Evolutionary conservation across 2,888 invertebrate genomes (phyloP).

Genomic region (Hirtodrosophila duncani): DNA sequence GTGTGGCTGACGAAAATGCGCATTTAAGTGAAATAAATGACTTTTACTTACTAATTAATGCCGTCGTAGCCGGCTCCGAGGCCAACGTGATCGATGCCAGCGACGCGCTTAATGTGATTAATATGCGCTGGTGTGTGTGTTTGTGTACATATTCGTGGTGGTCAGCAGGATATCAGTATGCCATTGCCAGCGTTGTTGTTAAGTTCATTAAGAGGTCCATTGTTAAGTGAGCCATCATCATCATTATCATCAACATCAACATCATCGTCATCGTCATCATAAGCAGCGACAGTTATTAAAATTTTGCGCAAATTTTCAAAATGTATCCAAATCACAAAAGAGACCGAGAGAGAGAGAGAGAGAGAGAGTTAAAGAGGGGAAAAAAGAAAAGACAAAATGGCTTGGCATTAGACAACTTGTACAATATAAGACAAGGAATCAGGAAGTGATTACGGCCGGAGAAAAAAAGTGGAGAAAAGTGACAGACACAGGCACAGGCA

Average conservation of each 20-base stretch:
- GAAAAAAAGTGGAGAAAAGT: conserved; percentile 3
- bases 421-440: conserved; percentile 33
- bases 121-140: conserved; percentile 85
- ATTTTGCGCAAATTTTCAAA: conserved; percentile 62
- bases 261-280: conserved; percentile 27
- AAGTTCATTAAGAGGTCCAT: conserved; percentile 39
- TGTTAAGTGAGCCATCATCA: conserved; percentile 15
- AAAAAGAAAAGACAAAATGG: conserved; percentile 22
- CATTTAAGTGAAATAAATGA: conserved; percentile 74
- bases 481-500: conserved; percentile 23
- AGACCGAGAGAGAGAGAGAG: conserved; percentile 30
- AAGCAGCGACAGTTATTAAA: conserved; percentile 67
- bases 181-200: conserved; percentile 38
- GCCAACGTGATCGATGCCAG: conserved; percentile 92
- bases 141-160: conserved; percentile 12
- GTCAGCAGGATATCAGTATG: conserved; percentile 48
- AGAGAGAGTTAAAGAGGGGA: conserved; percentile 7
- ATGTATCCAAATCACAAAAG: conserved; percentile 40
- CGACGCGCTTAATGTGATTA: conserved; percentile 91
- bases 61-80: conserved; percentile 94
- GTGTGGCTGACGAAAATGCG: conserved; percentile 52
- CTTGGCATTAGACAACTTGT: conserved; percentile 35
- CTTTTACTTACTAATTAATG: conserved; percentile 90
- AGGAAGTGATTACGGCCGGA: conserved; percentile 64
- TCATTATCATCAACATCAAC: conserved; percentile 14